phyloP scores from a whole-genome alignment of 2,113 vertebrate genomes.

The Notarius quadriscutis region DNA sequence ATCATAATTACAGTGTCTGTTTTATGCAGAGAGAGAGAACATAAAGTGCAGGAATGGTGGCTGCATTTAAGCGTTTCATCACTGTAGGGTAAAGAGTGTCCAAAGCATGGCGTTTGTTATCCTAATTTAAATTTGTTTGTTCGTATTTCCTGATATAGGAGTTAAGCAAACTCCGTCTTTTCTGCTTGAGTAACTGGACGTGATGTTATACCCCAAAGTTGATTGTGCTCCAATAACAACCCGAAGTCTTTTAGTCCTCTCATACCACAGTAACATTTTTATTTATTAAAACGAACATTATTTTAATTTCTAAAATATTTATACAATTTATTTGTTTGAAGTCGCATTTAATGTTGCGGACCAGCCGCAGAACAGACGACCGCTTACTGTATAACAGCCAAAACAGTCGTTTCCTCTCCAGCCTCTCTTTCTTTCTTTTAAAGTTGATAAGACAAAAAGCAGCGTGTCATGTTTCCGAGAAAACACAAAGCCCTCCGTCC shows the following conservation, averaged over 20 bases:
- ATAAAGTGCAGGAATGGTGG: not conserved
- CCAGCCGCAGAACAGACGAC: not conserved
- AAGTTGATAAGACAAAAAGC: not conserved
- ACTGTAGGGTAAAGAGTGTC: not conserved
- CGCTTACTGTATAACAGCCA: not conserved
- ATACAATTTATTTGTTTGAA: not conserved
- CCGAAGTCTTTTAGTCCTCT: not conserved
- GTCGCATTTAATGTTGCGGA: not conserved
- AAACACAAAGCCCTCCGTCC: not conserved
- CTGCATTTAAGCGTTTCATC: not conserved
- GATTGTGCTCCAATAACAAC: not conserved
- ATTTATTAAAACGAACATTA: not conserved
- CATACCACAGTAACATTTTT: not conserved
- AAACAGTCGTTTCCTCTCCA: not conserved
- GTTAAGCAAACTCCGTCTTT: not conserved
- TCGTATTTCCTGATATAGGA: not conserved
- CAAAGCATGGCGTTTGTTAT: not conserved
- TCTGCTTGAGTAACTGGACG: not conserved
- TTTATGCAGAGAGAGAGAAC: not conserved
- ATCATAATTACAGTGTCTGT: constrained; percentile 21
- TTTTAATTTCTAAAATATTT: not conserved
- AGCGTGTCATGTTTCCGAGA: not conserved
- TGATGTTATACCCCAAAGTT: too few species aligned
- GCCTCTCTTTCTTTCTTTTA: not conserved
- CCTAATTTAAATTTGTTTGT: not conserved